Base-by-base conservation (phyloP, 2,797 vertebrate genomes). In the Channallabes apus region DNA sequence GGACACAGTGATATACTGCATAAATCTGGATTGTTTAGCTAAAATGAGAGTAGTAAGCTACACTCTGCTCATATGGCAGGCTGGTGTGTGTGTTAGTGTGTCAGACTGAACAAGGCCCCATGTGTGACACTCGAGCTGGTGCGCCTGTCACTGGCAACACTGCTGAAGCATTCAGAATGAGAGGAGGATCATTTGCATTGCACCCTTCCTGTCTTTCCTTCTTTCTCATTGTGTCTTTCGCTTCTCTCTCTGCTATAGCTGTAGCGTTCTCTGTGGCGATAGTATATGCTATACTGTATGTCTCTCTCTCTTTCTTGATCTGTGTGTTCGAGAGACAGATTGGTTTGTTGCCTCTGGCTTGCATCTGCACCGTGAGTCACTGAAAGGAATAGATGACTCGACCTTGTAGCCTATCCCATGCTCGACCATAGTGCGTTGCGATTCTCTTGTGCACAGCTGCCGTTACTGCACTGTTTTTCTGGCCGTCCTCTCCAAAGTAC, bases 141-240 rank as follows among this genome's bases (percentile, higher is more conserved):
- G 35, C 51, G 41, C 41, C 62, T 76, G 84, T 76, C 84, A 67
- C 79, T 68, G 35, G 35, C 79, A 67, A 29, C 79, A 67, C 78
- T 56, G 79, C 82, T 83, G 80, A 83, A 58, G 81, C 76, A 54
- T 84, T 65, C 68, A 67, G 76, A 67, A 84, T 51, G 69, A 84
- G 29, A 67, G 15, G 41, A 76, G 69, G 51, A 81, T 84, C 71
- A 80, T 84, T 84, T 84, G 76, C 77, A 84, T 80, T 51, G 46
- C 46, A 51, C 75, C 67, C 22, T 15, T 75, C 35, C 54, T 18
- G 0, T 67, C 59, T 84, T 64, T 75, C 61, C 51, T 82, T 11
- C 11, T 82, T 64, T 59, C 11, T 54, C 24, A 56, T 54, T 58
- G 65, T 83, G 12, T 64, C 51, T 4, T 82, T 86, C 1, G 15